Percentiles rank a stretch among this genome's conserved stretches.
Evolutionary conservation across 2,888 invertebrate genomes (phyloP).

Genomic region (Andricus quercusramuli): DNA sequence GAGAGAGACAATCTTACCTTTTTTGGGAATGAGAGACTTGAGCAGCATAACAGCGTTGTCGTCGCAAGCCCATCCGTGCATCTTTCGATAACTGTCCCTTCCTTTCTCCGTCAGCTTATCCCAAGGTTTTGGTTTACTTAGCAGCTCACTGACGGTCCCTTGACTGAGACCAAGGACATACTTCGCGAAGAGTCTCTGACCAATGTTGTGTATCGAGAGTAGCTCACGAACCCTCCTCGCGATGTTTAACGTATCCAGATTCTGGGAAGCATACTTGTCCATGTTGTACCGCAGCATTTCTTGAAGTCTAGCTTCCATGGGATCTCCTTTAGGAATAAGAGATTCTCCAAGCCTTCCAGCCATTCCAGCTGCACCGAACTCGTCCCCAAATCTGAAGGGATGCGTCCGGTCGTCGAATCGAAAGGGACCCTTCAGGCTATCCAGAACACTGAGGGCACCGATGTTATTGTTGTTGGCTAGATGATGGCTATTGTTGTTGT

Average conservation of each 20-base stretch:
- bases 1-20: slow-evolving; percentile 85
- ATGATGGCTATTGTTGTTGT: slow-evolving; percentile 78
- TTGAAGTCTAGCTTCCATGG: slow-evolving; percentile 95
- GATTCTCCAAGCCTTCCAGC: slow-evolving; percentile 93
- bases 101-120: slow-evolving; percentile 99
- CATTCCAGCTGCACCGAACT: slow-evolving; percentile 90
- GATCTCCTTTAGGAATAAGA: slow-evolving; percentile 94
- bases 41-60: slow-evolving; percentile 97
- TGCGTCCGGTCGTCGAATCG: slow-evolving; percentile 90
- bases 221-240: slow-evolving; percentile 95
- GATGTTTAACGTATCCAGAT: slow-evolving; percentile 96
- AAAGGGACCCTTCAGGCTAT: slow-evolving; percentile 84
- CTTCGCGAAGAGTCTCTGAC: slow-evolving; percentile 98
- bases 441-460: slow-evolving; percentile 79
- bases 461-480: slow-evolving; percentile 78
- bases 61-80: slow-evolving; percentile 99
- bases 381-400: slow-evolving; percentile 91
- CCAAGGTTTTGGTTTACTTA: slow-evolving; percentile 99
- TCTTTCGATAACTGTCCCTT: slow-evolving; percentile 98
- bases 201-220: slow-evolving; percentile 98
- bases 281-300: slow-evolving; percentile 97
- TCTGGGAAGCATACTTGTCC: slow-evolving; percentile 96
- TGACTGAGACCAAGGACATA: slow-evolving; percentile 98
- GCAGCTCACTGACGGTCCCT: slow-evolving; percentile 98
- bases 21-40: slow-evolving; percentile 98